Percentiles rank a stretch among this genome's conserved stretches.
phyloP scores from a whole-genome alignment of 1,140 invertebrate genomes.

The Nymphalis io region DNA sequence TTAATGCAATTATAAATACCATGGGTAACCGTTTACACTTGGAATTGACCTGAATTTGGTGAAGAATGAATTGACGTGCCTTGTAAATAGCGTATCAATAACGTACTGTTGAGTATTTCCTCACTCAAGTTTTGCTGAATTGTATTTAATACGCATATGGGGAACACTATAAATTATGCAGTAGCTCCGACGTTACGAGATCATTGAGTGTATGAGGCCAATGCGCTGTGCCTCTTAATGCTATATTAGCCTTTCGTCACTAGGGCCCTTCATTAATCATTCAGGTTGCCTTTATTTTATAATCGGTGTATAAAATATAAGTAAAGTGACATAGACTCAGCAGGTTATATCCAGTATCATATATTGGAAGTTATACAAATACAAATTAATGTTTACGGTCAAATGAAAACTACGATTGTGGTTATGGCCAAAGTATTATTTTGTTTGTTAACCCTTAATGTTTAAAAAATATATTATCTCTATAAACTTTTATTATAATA shows the following conservation, averaged over 20 bases:
- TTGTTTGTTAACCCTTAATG: no score
- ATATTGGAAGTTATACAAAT: not conserved
- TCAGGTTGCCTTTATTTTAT: constrained; percentile 42
- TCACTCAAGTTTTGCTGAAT: constrained; percentile 40
- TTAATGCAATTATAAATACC: not conserved
- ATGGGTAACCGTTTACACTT: no score
- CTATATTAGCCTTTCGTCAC: constrained; percentile 46
- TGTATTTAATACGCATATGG: constrained; percentile 39
- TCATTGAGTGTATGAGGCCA: constrained; percentile 47
- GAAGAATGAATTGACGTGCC: constrained; percentile 13
- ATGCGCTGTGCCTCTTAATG: constrained; percentile 46
- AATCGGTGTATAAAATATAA: constrained; percentile 33
- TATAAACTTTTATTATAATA: no score
- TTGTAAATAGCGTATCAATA: constrained; percentile 17
- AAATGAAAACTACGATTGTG: no score
- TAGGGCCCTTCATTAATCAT: constrained; percentile 39
- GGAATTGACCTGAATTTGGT: not conserved
- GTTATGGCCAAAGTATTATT: no score
- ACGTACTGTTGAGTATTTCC: constrained; percentile 21
- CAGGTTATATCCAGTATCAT: not conserved
- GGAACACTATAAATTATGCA: constrained; percentile 46
- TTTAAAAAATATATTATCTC: no score
- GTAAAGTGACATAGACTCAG: constrained; percentile 26
- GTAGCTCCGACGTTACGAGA: constrained; percentile 39
- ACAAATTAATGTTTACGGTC: no score